Evolutionary conservation across 2,888 invertebrate genomes (phyloP), one percentile per base, ranked within the genome.

Genomic region (Drosophila mimetica): DNA sequence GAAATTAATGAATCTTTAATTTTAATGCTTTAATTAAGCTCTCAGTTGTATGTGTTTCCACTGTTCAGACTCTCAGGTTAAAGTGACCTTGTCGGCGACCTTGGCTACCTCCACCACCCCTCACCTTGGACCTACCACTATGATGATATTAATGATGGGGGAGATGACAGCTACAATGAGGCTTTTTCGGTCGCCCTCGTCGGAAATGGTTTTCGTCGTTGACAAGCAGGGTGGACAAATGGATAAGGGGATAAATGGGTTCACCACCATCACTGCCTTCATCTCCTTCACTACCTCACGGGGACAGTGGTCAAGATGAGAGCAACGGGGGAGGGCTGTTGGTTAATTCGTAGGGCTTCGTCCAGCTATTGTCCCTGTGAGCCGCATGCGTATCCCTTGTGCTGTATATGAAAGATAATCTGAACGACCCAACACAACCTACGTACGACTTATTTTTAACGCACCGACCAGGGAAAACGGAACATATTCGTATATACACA

Each of bases 1-100:
- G 30, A 57, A 74, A 73, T 79, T 77, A 60, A 80, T 82, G 71
- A 82, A 82, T 86, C 76, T 79, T 82, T 83, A 80, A 86, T 86
- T 83, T 86, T 73, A 67, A 82, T 80, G 74, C 71, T 73, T 83
- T 77, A 77, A 82, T 86, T 83, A 77, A 71, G 70, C 53, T 39
- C 48, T 46, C 41, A n/a, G 44, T 14, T 42, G 36, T 13, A 37
- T 41, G 47, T 25, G 22, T 6, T 22, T 5, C 22, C 22, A 6
- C 22, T 22, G 22, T 22, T 22, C 22, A 22, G 0, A 4, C 11
- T 16, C 7, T 52, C 63, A 50, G 55, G 48, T 64, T 54, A 42
- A 34, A 20, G 55, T 57, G 80, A 74, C 86, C 83, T 82, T 85
- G 75, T 44, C 48, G 65, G 60, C 58, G 83, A 86, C 86, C 84